Evolutionary conservation across 1,140 invertebrate genomes (phyloP).

Genomic region (Neodiprion pinetum): DNA sequence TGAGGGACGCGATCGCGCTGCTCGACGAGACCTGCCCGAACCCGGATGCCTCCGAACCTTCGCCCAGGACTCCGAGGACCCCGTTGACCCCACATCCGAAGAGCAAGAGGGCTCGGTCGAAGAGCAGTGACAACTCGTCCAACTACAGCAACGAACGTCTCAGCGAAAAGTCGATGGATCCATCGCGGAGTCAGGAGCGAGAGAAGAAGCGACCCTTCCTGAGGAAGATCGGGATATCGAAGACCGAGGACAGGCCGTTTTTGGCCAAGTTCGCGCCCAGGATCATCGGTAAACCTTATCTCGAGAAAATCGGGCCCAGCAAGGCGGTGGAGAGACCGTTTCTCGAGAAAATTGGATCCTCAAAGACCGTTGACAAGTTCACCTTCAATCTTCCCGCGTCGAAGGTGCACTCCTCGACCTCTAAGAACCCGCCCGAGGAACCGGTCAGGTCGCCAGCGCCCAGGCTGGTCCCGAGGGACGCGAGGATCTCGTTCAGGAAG

Average conservation of each 20-base stretch:
- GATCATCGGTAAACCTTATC: slow-evolving; percentile 56
- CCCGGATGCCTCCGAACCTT: slow-evolving; percentile 46
- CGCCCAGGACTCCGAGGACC: slow-evolving; percentile 51
- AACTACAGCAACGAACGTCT: slow-evolving; percentile 55
- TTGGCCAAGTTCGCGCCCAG: slow-evolving; percentile 47
- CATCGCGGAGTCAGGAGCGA: slow-evolving; percentile 38
- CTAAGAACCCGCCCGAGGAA: slow-evolving; percentile 10
- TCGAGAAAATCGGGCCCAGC: slow-evolving; percentile 56
- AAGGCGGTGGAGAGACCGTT: slow-evolving; percentile 53
- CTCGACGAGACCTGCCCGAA: slow-evolving; percentile 60
- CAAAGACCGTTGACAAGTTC: slow-evolving; percentile 55
- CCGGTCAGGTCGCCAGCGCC: background rate
- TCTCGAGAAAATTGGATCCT: slow-evolving; percentile 54
- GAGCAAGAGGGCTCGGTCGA: slow-evolving; percentile 53
- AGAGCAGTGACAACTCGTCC: slow-evolving; percentile 58
- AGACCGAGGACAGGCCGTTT: slow-evolving; percentile 55
- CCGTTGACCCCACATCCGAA: slow-evolving; percentile 48
- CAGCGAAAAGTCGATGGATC: slow-evolving; percentile 46
- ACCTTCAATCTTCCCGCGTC: slow-evolving; percentile 38
- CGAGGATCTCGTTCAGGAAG: slow-evolving; percentile 28
- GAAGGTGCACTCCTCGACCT: slow-evolving; percentile 14
- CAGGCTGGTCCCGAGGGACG: slow-evolving; percentile 18
- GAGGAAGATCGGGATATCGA: slow-evolving; percentile 56
- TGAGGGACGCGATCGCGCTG: slow-evolving; percentile 53
- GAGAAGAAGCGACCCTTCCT: slow-evolving; percentile 54